phyloP scores from a whole-genome alignment of 1,140 invertebrate genomes.

The Brachionus rotundiformis region DNA sequence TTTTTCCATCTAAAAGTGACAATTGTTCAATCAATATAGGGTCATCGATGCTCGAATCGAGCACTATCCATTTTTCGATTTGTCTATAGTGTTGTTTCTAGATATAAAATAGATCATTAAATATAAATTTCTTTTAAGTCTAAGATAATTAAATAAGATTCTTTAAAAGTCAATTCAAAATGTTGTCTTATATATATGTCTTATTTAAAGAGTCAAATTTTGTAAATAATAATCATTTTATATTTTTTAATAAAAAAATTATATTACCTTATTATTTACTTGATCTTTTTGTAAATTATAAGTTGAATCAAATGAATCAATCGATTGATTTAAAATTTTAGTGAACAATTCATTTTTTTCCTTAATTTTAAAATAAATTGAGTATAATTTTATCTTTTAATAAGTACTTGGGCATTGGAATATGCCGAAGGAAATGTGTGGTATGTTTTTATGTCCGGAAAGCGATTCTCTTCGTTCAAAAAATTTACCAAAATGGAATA shows the following conservation, averaged over 20 bases:
- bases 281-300: conserved; percentile 14
- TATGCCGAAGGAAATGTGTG: conserved; percentile 39
- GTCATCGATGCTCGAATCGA: not conserved
- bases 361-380: not conserved
- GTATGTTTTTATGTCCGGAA: conserved; percentile 7
- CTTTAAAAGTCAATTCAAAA: too few relatives aligned
- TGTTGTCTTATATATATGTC: too few relatives aligned
- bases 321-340: not conserved
- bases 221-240: too few relatives aligned
- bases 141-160: too few relatives aligned
- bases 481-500: conserved; percentile 31
- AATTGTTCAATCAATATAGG: not conserved
- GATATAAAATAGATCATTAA: too few relatives aligned
- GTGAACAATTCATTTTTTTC: not conserved
- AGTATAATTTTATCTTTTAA: too few relatives aligned
- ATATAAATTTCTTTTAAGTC: too few relatives aligned
- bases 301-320: conserved; percentile 22
- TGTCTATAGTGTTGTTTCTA: conserved; percentile 20
- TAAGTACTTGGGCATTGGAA: not conserved
- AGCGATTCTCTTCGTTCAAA: conserved; percentile 6
- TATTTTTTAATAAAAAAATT: not conserved
- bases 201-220: too few relatives aligned
- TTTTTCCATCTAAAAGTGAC: not conserved
- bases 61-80: conserved; percentile 31
- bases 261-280: not conserved